Percentiles rank a stretch among this genome's conserved stretches.
Conservation (phyloP, 1,140 invertebrate genomes). For the Zelostemma sp. region DNA sequence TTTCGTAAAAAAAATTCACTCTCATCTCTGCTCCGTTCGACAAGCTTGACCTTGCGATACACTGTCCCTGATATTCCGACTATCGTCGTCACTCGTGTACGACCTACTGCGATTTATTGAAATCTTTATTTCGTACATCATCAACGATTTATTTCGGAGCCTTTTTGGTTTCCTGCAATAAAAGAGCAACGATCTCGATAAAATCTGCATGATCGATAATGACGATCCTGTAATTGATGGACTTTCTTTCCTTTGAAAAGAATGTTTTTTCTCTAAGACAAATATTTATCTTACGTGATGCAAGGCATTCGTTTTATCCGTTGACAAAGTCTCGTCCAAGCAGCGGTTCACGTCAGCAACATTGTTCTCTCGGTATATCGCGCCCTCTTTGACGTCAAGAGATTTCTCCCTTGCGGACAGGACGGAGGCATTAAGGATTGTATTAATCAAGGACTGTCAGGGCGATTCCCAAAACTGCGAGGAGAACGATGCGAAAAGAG, state of each 20-base stretch:
- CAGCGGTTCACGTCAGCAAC: conserved; percentile 9
- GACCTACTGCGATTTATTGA: not conserved
- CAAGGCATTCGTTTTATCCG: conserved; percentile 19
- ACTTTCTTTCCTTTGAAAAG: not conserved
- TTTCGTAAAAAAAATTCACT: conserved; percentile 21
- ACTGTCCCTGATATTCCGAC: conserved; percentile 25
- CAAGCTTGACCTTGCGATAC: conserved; percentile 25
- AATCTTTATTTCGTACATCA: not conserved
- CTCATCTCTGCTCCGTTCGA: conserved; percentile 7
- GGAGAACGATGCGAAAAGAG: conserved; percentile 12
- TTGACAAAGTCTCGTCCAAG: not conserved
- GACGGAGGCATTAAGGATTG: conserved; percentile 65
- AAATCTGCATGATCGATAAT: too few species aligned
- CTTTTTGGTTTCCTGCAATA: conserved; percentile 1
- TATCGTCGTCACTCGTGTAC: conserved; percentile 24
- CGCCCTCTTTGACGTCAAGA: conserved; percentile 19
- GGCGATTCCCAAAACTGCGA: conserved; percentile 53
- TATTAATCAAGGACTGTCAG: conserved; percentile 69
- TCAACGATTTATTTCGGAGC: not conserved
- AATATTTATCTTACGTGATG: conserved; percentile 13
- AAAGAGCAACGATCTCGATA: not conserved
- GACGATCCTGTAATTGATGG: not conserved
- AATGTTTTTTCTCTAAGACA: not conserved
- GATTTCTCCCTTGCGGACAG: conserved; percentile 43
- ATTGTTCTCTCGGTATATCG: conserved; percentile 26